A percentile compares a stretch with the other conserved stretches of the same genome.
These are phyloP conservation scores for Macaria liturata DNA, from an alignment of 2,888 invertebrate genomes.

Conservation along the genomic window DNA sequence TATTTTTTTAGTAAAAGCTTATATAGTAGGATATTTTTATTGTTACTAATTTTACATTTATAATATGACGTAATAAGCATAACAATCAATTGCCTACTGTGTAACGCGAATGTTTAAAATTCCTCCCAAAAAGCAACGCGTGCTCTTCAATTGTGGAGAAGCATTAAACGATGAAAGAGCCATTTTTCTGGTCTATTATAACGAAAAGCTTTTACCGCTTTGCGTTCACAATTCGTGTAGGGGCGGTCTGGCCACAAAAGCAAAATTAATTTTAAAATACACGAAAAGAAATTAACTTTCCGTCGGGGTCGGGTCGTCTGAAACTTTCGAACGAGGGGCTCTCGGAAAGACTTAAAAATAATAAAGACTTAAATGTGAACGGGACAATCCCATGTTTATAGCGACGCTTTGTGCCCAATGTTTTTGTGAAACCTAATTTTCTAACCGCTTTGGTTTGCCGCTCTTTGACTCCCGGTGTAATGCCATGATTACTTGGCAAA, in stretches of 20 bases:
- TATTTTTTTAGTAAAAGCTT: neutral
- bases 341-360: conserved; percentile 76
- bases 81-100: no score
- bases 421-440: conserved; percentile 36
- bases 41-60: neutral
- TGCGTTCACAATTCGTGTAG: conserved; percentile 69
- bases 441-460: conserved; percentile 27
- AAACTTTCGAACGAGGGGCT: conserved; percentile 73
- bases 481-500: conserved; percentile 15
- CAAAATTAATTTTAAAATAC: conserved; percentile 82
- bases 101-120: conserved; percentile 25
- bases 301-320: conserved; percentile 60
- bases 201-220: conserved; percentile 71
- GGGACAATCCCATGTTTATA: conserved; percentile 55
- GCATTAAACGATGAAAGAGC: conserved; percentile 58
- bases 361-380: conserved; percentile 66
- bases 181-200: conserved; percentile 64
- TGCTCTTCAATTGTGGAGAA: conserved; percentile 47
- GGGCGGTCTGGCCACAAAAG: conserved; percentile 74
- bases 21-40: neutral
- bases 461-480: conserved; percentile 13
- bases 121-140: conserved; percentile 16
- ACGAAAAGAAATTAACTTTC: conserved; percentile 82
- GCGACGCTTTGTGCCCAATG: conserved; percentile 35
- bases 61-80: neutral